Evolutionary conservation across 2,888 invertebrate genomes (phyloP), one percentile per base, ranked within the genome.

Genomic region (Esperia sulphurella): DNA sequence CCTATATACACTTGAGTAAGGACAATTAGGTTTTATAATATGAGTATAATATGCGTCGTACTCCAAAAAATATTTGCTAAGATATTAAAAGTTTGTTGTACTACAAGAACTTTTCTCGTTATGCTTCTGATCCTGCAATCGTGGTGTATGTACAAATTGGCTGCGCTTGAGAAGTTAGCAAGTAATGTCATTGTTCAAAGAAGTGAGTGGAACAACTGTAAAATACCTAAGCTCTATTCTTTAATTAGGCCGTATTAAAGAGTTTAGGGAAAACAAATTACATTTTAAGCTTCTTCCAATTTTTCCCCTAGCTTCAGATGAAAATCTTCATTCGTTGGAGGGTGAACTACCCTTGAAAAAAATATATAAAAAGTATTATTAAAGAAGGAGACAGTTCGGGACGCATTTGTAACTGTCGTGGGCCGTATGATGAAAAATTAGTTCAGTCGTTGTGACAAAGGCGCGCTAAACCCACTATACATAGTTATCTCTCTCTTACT

Each of bases 401-500:
- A 75, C 74, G 75, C 86, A 90, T 90, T 90, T 90, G 89, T 90
- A 82, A 87, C 89, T 90, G 90, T 90, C 90, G 81, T 69, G 80
- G 81, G 82, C 84, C 85, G 90, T 90, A 90, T 90, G 89, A 90
- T 90, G 90, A 90, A 90, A 90, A 90, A 90, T 90, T 90, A 88
- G 88, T 85, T 83, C 88, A 85, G 85, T 83, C 83, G 76, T 85
- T 79, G 81, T 88, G 84, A 87, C 86, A 88, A 86, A 88, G 84
- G 84, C 83, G 78, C 79, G 83, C 83, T 84, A 86, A 83, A 79
- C 88, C 79, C 76, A 83, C 83, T 79, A 76, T 74, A 74, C 75
- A 75, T 65, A 63, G 66, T 73, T 74, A 76, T 86, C 83, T 75
- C 81, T 61, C 65, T 89, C 76, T 58, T 53, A 60, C 83, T 58